Conservation (phyloP, 92 coral and sea anemone genomes). For the Virgularia gustaviana region DNA sequence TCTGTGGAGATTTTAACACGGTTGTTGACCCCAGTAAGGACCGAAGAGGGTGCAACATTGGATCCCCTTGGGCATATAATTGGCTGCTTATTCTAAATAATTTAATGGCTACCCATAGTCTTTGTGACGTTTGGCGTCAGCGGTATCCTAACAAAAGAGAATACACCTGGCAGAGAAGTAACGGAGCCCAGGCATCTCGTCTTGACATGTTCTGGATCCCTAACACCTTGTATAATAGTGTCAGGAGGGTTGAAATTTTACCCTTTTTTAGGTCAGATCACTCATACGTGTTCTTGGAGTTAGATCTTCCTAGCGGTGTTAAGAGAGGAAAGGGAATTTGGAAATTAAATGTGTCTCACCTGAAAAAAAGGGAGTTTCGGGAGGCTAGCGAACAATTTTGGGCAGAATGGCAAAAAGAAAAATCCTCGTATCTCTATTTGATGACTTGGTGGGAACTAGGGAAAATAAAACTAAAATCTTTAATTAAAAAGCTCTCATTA, state of each 20-base stretch:
- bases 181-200: slow-evolving; percentile 38
- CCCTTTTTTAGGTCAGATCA: slow-evolving; percentile 48
- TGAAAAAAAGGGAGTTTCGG: slow-evolving; percentile 4
- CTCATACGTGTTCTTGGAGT: background rate
- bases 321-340: slow-evolving; percentile 38
- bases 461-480: slow-evolving; percentile 21
- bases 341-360: slow-evolving; percentile 51
- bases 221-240: background rate
- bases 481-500: background rate
- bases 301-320: slow-evolving; percentile 2
- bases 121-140: slow-evolving; percentile 34
- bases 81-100: background rate
- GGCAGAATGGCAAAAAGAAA: slow-evolving; percentile 7
- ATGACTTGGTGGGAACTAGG: slow-evolving; percentile 57
- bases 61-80: slow-evolving; percentile 6
- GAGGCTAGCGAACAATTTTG: slow-evolving; percentile 6
- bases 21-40: background rate
- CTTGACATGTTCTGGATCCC: slow-evolving; percentile 37
- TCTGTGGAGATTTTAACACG: too few species aligned
- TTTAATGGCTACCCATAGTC: background rate
- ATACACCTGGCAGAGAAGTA: slow-evolving; percentile 23
- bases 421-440: background rate
- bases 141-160: background rate
- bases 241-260: background rate
- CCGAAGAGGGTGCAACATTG: background rate